Base-by-base conservation (phyloP, 2,797 vertebrate genomes). In the Phataginus tricuspis region DNA sequence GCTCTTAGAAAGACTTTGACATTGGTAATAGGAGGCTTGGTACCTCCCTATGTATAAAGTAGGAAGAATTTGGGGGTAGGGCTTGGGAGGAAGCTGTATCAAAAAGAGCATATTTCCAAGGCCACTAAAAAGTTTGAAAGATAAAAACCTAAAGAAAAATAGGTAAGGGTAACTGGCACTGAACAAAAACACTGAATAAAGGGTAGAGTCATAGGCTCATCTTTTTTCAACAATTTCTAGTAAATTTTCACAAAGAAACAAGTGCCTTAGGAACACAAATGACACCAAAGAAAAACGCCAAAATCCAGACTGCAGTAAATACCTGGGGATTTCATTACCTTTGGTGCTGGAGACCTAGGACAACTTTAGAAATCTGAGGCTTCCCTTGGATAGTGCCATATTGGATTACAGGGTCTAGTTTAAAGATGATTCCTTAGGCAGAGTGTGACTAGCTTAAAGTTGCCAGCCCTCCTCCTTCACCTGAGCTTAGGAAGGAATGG, bases 171-270 rank as follows among this genome's bases (percentile, higher is more conserved):
- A 69, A 72, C 25, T 72, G 25, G n/a, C 78, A 39, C 27, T 68
- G n/a, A 93, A 80, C n/a, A 79, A n/a, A 91, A 45, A 75, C 12
- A 63, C 34, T 34, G 86, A 90, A 80, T 45, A 42, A 80, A 93
- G 4, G 19, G 0, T 42, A 23, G 31, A 59, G 42, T 23, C 3
- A 6, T 0, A 2, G 31, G 31, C 34, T 77, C n/a, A 85, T 59
- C 25, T 63, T 51, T 61, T 11, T 49, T 83, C 63, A 61, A 49
- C 21, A 83, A 86, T 53, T 96, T 94, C 69, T 39, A 68, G 63
- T 23, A 93, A 57, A 79, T 86, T 39, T 92, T 89, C 66, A 45
- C 53, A 55, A 95, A 94, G 82, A 94, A 77, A 7, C 31, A 68
- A 63, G 53, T 64, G 53, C 34, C 68, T 95, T 51, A 59, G 79